Evolutionary conservation across 1,140 invertebrate genomes (phyloP), one percentile per base, ranked within the genome.

Genomic region (Manduca sexta): DNA sequence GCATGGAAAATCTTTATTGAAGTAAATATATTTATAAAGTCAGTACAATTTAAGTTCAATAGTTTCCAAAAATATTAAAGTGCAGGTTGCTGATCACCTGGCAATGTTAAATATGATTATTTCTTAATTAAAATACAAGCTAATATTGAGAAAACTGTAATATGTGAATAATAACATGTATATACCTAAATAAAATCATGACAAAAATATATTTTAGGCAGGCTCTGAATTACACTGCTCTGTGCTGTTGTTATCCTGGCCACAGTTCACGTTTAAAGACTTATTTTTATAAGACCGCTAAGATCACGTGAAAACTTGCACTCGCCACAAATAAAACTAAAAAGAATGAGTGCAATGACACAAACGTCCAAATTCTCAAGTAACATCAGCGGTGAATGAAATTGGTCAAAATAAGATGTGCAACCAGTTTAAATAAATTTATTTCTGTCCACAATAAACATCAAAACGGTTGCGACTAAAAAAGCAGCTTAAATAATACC

Each of bases 41-140:
- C 84, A 87, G 86, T 87, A 87, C 86, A 87, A 87, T 87, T 87
- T 87, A 87, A 87, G 86, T 86, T 87, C 84, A 87, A 87, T 87
- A 87, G 84, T 86, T 86, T 87, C 84, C 86, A 87, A 87, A 87
- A 87, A 87, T 87, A 86, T 87, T 87, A 87, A 87, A 86, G 85
- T 82, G 86, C 86, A 87, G 86, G 86, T 86, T 80, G 84, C 84
- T 86, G 85, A 87, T 86, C 84, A 85, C 82, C 86, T 86, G 86
- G 82, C 83, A 86, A 87, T 86, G 86, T 86, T 86, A 86, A 86
- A 87, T 87, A 87, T 87, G 84, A 86, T 87, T 86, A 87, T 86
- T 86, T 86, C 86, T 86, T 87, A 87, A 86, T 87, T 87, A 87
- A 87, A 87, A 87, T 86, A 87, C 84, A 86, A 86, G 84, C 84